Percentiles rank a stretch among this genome's conserved stretches.
phyloP scores from a whole-genome alignment of 1,140 invertebrate genomes.

The Ostrea denselamellosa region DNA sequence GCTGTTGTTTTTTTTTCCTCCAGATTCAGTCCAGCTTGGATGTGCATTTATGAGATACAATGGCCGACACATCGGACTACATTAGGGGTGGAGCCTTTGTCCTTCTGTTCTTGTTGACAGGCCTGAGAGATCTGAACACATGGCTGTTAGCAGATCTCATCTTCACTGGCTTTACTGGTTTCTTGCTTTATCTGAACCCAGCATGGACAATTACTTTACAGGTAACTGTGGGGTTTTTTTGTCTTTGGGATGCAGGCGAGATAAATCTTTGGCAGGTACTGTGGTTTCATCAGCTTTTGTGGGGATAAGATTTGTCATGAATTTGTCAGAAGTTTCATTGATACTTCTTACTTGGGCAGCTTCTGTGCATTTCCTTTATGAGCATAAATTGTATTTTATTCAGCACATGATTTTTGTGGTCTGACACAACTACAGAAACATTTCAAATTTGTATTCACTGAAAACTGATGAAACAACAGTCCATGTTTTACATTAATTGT shows the following conservation, averaged over 20 bases:
- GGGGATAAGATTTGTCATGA: too few species aligned
- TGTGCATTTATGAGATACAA: neutral
- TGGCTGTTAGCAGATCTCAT: slow-evolving; percentile 47
- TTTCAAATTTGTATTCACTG: too few species aligned
- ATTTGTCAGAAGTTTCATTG: too few species aligned
- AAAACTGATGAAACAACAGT: too few species aligned
- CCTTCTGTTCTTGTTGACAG: slow-evolving; percentile 26
- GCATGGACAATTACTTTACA: slow-evolving; percentile 44
- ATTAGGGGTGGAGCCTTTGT: slow-evolving; percentile 42
- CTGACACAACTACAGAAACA: too few species aligned
- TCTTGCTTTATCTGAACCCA: slow-evolving; percentile 41
- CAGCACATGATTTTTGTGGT: too few species aligned
- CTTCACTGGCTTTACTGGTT: slow-evolving; percentile 41
- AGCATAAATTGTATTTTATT: too few species aligned
- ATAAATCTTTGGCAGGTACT: neutral
- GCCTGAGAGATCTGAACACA: slow-evolving; percentile 38
- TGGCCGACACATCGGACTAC: slow-evolving; percentile 48
- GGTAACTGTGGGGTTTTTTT: slow-evolving; percentile 23
- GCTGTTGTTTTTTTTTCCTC: neutral
- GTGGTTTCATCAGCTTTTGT: neutral
- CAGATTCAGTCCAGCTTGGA: neutral
- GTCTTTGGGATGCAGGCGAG: neutral
- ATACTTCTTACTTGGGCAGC: too few species aligned
- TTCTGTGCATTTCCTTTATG: too few species aligned
- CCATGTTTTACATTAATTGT: too few species aligned